Percentiles rank a stretch among this genome's conserved stretches.
Conservation (phyloP, 2,113 vertebrate species). For the Engystomops pustulosus region DNA sequence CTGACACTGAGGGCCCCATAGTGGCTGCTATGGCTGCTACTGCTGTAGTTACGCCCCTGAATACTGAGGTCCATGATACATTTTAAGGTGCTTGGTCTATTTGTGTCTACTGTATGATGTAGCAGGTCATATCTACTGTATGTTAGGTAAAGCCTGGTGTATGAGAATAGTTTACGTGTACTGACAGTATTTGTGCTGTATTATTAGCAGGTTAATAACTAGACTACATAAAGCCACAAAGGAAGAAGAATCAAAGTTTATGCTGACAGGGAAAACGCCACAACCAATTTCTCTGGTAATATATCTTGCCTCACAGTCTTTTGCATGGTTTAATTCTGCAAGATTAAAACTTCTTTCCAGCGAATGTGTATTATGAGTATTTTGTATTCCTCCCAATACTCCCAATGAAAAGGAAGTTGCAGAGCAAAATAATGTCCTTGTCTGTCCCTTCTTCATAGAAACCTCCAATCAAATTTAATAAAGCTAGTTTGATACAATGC, state of each 20-base stretch:
- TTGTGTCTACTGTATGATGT: too few species aligned
- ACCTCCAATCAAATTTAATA: constrained; percentile 97
- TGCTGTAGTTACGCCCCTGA: too few species aligned
- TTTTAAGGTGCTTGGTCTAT: neutral
- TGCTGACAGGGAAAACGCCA: constrained; percentile 52
- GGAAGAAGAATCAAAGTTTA: constrained; percentile 36
- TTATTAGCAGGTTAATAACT: constrained; percentile 43
- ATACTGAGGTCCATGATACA: neutral
- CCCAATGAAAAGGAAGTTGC: constrained; percentile 77
- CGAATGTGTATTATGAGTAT: constrained; percentile 62
- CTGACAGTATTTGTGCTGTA: constrained; percentile 5
- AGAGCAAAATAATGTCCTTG: constrained; percentile 94
- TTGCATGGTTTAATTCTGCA: constrained; percentile 65
- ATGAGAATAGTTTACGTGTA: neutral
- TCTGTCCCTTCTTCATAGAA: constrained; percentile 84
- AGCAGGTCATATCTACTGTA: too few species aligned
- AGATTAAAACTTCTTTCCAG: constrained; percentile 65
- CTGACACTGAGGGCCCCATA: too few species aligned
- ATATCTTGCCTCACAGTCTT: constrained; percentile 38
- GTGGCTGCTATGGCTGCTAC: too few species aligned
- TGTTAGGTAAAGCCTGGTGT: neutral
- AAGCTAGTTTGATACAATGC: constrained; percentile 93
- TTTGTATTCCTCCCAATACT: constrained; percentile 77
- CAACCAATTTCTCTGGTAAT: constrained; percentile 29
- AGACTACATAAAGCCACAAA: constrained; percentile 18